Base-by-base conservation (phyloP, 2,888 invertebrate species). In the Agrilus biguttatus region DNA sequence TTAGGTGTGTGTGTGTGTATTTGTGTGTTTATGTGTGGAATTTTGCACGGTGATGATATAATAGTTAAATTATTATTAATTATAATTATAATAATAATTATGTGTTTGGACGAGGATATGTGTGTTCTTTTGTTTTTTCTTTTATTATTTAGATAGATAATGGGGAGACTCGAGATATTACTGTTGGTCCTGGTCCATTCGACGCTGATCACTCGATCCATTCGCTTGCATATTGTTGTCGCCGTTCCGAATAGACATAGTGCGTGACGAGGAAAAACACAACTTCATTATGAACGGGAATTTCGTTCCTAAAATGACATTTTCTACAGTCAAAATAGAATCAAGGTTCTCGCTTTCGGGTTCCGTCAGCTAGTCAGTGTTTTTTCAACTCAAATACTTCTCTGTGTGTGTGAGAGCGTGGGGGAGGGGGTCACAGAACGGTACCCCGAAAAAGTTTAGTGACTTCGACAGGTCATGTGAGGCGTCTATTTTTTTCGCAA, bases 261-360 rank as follows among this genome's bases (percentile, higher is more conserved):
- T 67, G 66, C 81, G 71, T 48, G 83, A 79, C 47, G 91, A 90
- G 14, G 95, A 95, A 77, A 96, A 97, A 66, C 96, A 96, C 55
- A 97, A 74, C 72, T 97, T 97, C 85, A 97, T 88, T 60, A 95
- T 89, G 75, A 93, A 97, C 54, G 97, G 97, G 70, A 92, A 92
- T 73, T 95, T 95, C 53, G 92, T 92, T 67, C 85, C 92, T 91
- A 75, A 47, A 43, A 41, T 36, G 38, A 21, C 28, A 39, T 36
- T 40, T 23, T 14, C n/a, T 3, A 36, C 21, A 14, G 8, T 33
- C 34, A 12, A 13, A 21, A 35, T 35, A 14, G 12, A 10, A 32
- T 32, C 3, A 14, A 6, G 14, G 23, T 23, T 19, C 19, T 19
- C 5, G n/a, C n/a, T n/a, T n/a, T 23, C 23, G 8, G 7, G 5